Percentiles rank a stretch among this genome's conserved stretches.
Evolutionary conservation across 2,888 invertebrate genomes (phyloP).

Genomic region (Tenthredo scrophulariae): DNA sequence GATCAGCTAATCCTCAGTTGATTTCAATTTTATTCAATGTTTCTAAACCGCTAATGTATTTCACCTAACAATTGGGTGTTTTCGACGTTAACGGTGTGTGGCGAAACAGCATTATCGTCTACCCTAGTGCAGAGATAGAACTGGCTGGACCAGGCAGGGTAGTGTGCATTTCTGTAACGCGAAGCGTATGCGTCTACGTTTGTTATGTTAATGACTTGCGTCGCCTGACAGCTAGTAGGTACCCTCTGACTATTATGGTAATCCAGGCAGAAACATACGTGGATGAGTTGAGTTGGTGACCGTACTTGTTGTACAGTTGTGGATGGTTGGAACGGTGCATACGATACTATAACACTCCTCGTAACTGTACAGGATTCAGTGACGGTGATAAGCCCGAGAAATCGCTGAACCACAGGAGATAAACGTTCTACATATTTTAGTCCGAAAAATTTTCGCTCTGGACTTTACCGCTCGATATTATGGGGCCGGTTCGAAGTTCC

Average conservation of each 20-base stretch:
- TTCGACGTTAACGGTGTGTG: constrained; percentile 9
- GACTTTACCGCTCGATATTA: not conserved
- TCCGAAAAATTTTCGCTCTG: not conserved
- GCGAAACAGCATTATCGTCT: constrained; percentile 11
- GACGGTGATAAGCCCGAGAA: not conserved
- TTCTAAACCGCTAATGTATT: not conserved
- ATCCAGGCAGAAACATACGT: constrained; percentile 50
- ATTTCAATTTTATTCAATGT: not conserved
- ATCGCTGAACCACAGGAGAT: constrained; percentile 9
- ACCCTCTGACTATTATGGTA: constrained; percentile 61
- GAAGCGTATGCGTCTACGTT: constrained; percentile 61
- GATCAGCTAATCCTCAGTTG: too few relatives aligned
- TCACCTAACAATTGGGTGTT: constrained; percentile 9
- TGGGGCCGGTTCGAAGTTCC: too few relatives aligned
- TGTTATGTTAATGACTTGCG: constrained; percentile 70
- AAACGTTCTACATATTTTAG: constrained; percentile 21
- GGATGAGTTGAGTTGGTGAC: constrained; percentile 44
- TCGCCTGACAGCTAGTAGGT: constrained; percentile 56
- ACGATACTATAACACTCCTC: not conserved
- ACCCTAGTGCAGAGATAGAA: not conserved
- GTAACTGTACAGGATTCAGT: not conserved
- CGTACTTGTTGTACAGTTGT: constrained; percentile 34
- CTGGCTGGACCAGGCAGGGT: constrained; percentile 24
- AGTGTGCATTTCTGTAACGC: constrained; percentile 23
- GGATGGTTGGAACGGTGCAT: not conserved